phyloP scores from a whole-genome alignment of 1,140 invertebrate species.

The Drosophila watanabei region DNA sequence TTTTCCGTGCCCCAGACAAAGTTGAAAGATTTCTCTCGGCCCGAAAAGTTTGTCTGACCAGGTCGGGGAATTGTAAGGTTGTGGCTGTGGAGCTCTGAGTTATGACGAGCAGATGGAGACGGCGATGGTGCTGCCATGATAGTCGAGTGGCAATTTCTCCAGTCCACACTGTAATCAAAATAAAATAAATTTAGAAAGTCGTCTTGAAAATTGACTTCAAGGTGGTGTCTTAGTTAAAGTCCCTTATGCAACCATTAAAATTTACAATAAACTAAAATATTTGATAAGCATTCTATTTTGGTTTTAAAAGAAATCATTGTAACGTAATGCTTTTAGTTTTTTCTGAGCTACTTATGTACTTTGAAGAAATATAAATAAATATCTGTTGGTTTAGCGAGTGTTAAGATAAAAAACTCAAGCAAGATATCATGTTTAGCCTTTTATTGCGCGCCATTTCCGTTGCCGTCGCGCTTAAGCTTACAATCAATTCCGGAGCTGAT shows the following conservation, averaged over 20 bases:
- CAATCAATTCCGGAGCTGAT: conserved; percentile 34
- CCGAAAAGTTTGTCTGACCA: conserved; percentile 43
- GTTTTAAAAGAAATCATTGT: neutral
- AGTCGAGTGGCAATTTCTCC: conserved; percentile 16
- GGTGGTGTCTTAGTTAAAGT: neutral
- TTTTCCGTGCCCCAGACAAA: conserved; percentile 33
- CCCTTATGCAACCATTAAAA: neutral
- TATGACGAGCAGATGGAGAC: conserved; percentile 14
- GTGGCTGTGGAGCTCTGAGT: conserved; percentile 5
- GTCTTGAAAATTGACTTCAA: neutral
- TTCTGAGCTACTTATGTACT: neutral
- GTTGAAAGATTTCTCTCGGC: conserved; percentile 42
- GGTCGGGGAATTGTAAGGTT: conserved; percentile 19
- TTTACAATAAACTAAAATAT: neutral
- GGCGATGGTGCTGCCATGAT: conserved; percentile 5
- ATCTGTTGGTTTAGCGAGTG: neutral
- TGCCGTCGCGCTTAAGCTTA: conserved; percentile 11
- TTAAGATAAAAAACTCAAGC: neutral
- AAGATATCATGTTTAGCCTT: conserved; percentile 21
- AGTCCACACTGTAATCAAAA: conserved; percentile 10
- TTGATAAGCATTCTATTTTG: neutral
- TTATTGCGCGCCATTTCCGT: conserved; percentile 13
- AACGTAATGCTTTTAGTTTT: neutral
- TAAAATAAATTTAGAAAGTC: conserved; percentile 16
- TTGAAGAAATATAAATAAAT: neutral